Evolutionary conservation across 1,140 invertebrate species (phyloP).

Genomic region (Dendrolimus punctatus): DNA sequence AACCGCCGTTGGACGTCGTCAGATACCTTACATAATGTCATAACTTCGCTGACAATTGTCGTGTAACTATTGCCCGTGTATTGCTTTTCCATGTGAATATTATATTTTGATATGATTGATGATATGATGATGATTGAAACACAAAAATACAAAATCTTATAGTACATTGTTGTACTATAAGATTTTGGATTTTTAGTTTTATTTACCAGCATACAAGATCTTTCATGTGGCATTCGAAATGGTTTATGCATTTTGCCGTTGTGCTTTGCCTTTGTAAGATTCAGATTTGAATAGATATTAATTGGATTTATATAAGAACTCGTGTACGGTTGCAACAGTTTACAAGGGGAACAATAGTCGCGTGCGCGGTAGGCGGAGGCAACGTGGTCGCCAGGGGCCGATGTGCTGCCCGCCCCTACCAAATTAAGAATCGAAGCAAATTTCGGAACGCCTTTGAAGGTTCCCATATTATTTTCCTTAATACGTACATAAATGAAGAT

Average conservation of each 20-base stretch:
- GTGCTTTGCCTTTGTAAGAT: too few relatives aligned
- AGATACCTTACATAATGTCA: constrained; percentile 32
- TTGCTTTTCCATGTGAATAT: constrained; percentile 5
- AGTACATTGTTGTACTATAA: too few relatives aligned
- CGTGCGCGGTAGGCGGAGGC: constrained; percentile 53
- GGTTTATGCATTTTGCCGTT: too few relatives aligned
- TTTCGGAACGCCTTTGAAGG: constrained; percentile 11
- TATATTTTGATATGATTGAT: constrained; percentile 5
- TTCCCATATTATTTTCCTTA: neutral
- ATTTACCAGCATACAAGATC: too few relatives aligned
- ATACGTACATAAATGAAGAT: neutral
- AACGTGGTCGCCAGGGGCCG: constrained; percentile 42
- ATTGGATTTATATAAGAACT: constrained; percentile 33
- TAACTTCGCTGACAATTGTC: constrained; percentile 32
- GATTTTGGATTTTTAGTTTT: too few relatives aligned
- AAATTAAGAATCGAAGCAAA: constrained; percentile 32
- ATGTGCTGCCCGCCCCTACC: constrained; percentile 32
- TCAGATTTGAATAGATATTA: constrained; percentile 21
- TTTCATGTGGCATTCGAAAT: too few relatives aligned
- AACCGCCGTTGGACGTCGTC: constrained; percentile 29
- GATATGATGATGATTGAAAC: too few relatives aligned
- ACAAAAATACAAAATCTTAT: too few relatives aligned
- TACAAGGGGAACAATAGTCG: constrained; percentile 37
- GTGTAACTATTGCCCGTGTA: constrained; percentile 30
- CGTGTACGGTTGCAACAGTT: constrained; percentile 16